Evolutionary conservation across 1,140 invertebrate genomes (phyloP), one percentile per base, ranked within the genome.

Genomic region (Cotesia vestalis): DNA sequence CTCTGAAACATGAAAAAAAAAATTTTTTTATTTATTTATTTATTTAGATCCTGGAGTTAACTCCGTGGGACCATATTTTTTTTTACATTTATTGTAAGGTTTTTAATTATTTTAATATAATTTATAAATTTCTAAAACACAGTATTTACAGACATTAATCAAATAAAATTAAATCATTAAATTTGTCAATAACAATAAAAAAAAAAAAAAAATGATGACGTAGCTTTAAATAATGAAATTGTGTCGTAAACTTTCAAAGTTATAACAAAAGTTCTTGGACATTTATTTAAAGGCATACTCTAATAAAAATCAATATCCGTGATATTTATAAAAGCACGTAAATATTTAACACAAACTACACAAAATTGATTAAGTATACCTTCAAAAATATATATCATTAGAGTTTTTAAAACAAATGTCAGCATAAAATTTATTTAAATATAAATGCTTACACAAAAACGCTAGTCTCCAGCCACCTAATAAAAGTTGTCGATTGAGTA

Each of bases 391-490:
- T 12, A 27, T 69, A 59, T 34, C 38, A 46, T 46, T 2, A 27
- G 27, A 27, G 1, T 27, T 27, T 27, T 27, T 27, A 1, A 27
- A 53, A 46, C 8, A 27, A 67, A 52, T 53, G 40, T 66, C 63
- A 66, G n/a, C 35, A 64, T 36, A 35, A 64, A 14, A n/a, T 38
- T n/a, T 40, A 14, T 8, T 40, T 5, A 64, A 27, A 27, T 27
- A 40, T 14, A 34, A 40, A 67, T 62, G 75, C 92, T 92, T 89
- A 94, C 93, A 93, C 87, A 86, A 94, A 92, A 61, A 94, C 90
- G 86, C 93, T 92, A 46, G 90, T 91, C 81, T 90, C 89, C 76
- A 93, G 85, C 87, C 92, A 87, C 51, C 77, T 72, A 46, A 83
- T 72, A 66, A 77, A 79, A 59, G 71, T 75, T 34, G 61, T 71